Conservation (phyloP, 2,797 vertebrate genomes). For the Benthosema pterotum region DNA sequence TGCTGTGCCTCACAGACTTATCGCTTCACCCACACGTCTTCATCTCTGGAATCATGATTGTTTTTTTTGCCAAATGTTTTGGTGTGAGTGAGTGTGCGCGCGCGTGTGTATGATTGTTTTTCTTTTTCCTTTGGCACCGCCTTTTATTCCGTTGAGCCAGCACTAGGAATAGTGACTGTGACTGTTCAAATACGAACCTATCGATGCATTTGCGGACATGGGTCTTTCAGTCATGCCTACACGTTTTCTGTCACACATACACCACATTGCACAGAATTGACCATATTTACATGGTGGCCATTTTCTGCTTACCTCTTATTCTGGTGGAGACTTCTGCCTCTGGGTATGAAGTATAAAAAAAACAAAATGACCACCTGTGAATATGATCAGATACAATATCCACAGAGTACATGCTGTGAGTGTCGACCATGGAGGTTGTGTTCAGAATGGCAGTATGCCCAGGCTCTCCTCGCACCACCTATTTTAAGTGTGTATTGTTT, state of each 20-base stretch:
- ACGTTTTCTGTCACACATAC: conserved; percentile 25
- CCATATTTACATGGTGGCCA: too few species aligned
- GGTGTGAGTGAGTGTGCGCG: neutral
- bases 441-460: conserved; percentile 50
- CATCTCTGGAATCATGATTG: conserved; percentile 34
- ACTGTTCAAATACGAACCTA: conserved; percentile 45
- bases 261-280: conserved; percentile 1
- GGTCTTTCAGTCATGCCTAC: conserved; percentile 6
- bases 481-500: conserved; percentile 90
- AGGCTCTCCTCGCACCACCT: conserved; percentile 76
- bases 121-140: neutral
- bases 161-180: conserved; percentile 41
- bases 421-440: conserved; percentile 44
- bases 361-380: too few species aligned
- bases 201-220: conserved; percentile 39
- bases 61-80: conserved; percentile 67
- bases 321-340: too few species aligned
- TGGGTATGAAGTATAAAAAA: too few species aligned
- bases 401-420: conserved; percentile 48
- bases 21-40: conserved; percentile 47
- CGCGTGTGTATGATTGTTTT: conserved; percentile 4
- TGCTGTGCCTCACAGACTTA: conserved; percentile 60
- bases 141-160: conserved; percentile 58
- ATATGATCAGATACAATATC: conserved; percentile 18
- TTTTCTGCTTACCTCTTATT: too few species aligned